phyloP scores from a whole-genome alignment of 2,888 invertebrate species.

The Chirona hameri region DNA sequence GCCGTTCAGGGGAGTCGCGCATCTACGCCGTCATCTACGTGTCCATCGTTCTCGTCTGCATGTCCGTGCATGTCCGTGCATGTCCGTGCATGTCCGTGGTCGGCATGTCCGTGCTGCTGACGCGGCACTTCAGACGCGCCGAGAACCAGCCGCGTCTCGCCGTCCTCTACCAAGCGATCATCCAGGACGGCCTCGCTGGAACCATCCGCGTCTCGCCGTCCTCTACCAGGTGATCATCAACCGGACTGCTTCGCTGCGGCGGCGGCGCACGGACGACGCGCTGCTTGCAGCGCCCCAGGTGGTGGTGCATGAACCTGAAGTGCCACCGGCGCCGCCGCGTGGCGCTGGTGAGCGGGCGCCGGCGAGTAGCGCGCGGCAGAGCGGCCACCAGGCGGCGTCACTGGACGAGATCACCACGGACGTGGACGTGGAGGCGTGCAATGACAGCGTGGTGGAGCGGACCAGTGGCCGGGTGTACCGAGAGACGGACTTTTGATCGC shows the following conservation, averaged over 20 bases:
- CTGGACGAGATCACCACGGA: background rate
- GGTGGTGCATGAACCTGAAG: background rate
- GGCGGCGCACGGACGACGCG: background rate
- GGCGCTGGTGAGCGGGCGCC: background rate
- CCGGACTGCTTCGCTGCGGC: background rate
- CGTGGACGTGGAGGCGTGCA: background rate
- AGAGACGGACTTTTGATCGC: background rate
- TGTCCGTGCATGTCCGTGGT: no score
- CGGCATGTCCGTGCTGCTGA: no score
- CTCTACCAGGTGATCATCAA: conserved; percentile 23
- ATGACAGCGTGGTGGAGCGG: background rate
- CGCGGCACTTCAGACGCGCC: conserved; percentile 2
- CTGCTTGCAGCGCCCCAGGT: conserved; percentile 8
- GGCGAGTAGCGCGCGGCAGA: background rate
- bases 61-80: conserved; percentile 1
- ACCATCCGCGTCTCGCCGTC: conserved; percentile 5
- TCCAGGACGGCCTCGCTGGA: conserved; percentile 1
- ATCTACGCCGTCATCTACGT: background rate
- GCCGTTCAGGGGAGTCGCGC: background rate
- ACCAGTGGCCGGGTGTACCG: background rate
- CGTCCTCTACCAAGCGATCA: conserved; percentile 7
- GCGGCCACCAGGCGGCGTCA: background rate
- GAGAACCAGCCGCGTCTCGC: conserved; percentile 4
- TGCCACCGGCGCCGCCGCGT: background rate
- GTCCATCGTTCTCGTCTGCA: background rate